Conservation (phyloP, 2,797 vertebrate genomes). For the Saxicola maurus region DNA sequence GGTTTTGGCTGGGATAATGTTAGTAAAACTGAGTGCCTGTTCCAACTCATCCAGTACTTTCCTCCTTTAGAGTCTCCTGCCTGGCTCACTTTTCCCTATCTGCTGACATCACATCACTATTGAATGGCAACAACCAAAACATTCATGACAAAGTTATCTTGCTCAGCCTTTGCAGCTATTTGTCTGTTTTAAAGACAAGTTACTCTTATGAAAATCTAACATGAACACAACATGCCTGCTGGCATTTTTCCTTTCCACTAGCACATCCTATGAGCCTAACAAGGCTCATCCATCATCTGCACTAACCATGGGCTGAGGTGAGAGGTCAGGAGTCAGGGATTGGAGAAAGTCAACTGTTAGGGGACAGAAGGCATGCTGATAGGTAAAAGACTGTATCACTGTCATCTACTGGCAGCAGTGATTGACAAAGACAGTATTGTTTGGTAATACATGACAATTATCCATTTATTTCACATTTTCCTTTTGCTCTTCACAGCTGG, state of each 20-base stretch:
- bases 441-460: background rate
- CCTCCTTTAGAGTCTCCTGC: background rate
- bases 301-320: conserved; percentile 11
- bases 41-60: background rate
- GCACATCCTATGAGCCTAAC: conserved; percentile 6
- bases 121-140: background rate
- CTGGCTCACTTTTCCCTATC: background rate
- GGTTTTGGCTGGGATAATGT: background rate
- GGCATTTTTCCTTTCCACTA: background rate
- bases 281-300: conserved; percentile 50
- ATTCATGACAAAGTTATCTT: background rate
- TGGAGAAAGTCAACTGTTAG: conserved; percentile 18
- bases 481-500: background rate
- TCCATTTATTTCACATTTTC: background rate
- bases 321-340: conserved; percentile 22
- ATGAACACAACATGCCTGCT: background rate
- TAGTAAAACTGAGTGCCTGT: background rate
- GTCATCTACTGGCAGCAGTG: background rate
- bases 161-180: background rate
- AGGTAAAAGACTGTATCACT: conserved; percentile 4
- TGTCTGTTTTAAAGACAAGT: background rate
- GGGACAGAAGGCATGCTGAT: conserved; percentile 3
- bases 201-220: background rate
- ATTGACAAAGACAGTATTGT: background rate
- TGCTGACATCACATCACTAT: background rate